phyloP scores from a whole-genome alignment of 2,113 vertebrate species.

The Semnopithecus entellus region DNA sequence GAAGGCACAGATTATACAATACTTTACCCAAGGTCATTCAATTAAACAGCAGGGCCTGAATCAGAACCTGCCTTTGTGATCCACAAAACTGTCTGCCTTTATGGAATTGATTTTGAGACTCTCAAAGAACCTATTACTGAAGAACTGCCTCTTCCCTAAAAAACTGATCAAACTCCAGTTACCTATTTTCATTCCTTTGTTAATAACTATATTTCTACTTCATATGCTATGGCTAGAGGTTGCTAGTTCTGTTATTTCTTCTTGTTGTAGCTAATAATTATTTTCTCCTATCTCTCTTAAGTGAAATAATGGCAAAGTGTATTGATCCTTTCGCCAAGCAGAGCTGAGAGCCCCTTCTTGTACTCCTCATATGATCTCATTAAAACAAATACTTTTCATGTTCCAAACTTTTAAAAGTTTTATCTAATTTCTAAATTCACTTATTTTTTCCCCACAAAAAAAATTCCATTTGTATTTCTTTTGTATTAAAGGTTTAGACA shows the following conservation, averaged over 20 bases:
- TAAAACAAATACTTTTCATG: not conserved
- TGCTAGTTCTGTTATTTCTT: not conserved
- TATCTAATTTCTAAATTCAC: constrained; percentile 6
- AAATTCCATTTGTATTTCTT: constrained; percentile 8
- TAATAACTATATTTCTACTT: not conserved
- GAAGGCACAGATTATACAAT: not conserved
- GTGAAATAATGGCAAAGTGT: not conserved
- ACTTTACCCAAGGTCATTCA: not conserved
- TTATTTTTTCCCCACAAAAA: not conserved
- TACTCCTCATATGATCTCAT: not conserved
- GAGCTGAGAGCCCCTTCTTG: not conserved
- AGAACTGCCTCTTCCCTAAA: not conserved
- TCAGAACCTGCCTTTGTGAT: not conserved
- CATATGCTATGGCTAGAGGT: not conserved
- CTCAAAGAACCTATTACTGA: not conserved
- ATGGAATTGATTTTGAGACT: not conserved
- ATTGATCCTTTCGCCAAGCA: not conserved
- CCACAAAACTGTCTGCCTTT: not conserved
- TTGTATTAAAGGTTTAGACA: constrained; percentile 35
- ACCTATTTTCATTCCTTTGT: not conserved
- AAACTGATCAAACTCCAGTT: not conserved
- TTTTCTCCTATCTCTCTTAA: not conserved
- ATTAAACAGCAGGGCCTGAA: not conserved
- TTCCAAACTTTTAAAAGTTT: not conserved
- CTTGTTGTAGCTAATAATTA: not conserved